Conservation (phyloP, 2,888 invertebrate species). For the Athalia cordata region DNA sequence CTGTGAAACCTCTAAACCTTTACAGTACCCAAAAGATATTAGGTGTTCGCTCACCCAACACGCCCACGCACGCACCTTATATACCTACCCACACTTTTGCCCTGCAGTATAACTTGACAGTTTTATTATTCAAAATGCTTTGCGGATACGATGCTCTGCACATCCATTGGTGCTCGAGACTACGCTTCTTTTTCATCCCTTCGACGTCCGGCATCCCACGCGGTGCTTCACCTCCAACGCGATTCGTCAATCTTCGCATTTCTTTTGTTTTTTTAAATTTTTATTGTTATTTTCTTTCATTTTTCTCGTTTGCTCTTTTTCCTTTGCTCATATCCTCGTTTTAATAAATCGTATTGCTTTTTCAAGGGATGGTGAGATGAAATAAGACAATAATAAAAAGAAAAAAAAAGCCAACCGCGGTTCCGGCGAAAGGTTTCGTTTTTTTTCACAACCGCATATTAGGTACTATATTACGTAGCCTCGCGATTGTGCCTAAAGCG, state of each 20-base stretch:
- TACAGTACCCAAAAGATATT: conserved; percentile 21
- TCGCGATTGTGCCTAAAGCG: no score
- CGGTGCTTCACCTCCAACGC: no score
- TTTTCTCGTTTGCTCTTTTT: no score
- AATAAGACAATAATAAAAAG: no score
- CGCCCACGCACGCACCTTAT: not conserved
- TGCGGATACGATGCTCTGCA: not conserved
- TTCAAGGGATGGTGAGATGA: no score
- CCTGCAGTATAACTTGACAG: conserved; percentile 5
- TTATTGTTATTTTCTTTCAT: not conserved
- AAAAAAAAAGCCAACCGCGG: no score
- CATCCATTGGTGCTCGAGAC: not conserved
- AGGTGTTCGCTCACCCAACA: conserved; percentile 10
- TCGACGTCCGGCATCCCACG: not conserved
- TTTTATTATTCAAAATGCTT: conserved; percentile 29
- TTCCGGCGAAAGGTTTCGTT: no score
- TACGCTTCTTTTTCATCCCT: not conserved
- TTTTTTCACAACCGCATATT: no score
- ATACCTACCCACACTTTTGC: not conserved
- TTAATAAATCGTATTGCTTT: no score
- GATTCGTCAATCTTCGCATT: not conserved
- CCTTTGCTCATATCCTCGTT: no score
- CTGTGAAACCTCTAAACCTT: conserved; percentile 32
- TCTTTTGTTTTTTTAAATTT: not conserved
- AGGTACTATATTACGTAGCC: no score